Base-by-base conservation (phyloP, 2,797 vertebrate genomes). In the Pangasius krempfi region DNA sequence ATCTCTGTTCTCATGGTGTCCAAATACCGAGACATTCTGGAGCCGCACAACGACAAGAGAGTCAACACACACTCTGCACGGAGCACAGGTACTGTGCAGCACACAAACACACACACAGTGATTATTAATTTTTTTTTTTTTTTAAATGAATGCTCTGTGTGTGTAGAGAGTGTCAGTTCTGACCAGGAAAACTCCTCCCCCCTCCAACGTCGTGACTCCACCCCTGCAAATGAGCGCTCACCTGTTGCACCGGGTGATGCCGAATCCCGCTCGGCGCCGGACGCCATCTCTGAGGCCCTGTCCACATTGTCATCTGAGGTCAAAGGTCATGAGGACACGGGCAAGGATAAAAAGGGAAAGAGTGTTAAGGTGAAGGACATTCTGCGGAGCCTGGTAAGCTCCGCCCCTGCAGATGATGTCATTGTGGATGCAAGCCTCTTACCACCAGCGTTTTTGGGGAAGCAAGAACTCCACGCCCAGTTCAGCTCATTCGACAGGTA, bases 1-100 rank as follows among this genome's bases (percentile, higher is more conserved):
- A 97, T 99, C 93, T 99, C 99, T 20, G 99, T 99, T 89, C 97
- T 99, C 88, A 99, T 99, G 99, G 98, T 99, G 92, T 99, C 99
- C 0, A 99, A 99, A 94, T 99, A 99, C 94, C 97, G 99, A 93
- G 99, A 99, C 94, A 99, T 99, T 92, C 93, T 99, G 95, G 98
- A 99, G 94, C 98, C 98, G 20, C 98, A 98, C 90, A 97, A 98
- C 92, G 97, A 99, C 95, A 97, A 95, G 90, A 96, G 90, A 87
- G 58, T 62, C 56, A 84, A 33, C 20, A 90, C 95, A 84, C 80
- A 50, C 79, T 13, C 66, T 37, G 12, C 66, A 64, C 68, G 4
- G 10, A 27, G 80, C 56, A 84, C 87, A 88, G 87, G 87, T 86
- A 66, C 60, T 50, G 27, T 79, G 25, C 78, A 62, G 70, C 82